Base-by-base conservation (phyloP, 1,140 invertebrate genomes). In the Tetragnatha versicolor region DNA sequence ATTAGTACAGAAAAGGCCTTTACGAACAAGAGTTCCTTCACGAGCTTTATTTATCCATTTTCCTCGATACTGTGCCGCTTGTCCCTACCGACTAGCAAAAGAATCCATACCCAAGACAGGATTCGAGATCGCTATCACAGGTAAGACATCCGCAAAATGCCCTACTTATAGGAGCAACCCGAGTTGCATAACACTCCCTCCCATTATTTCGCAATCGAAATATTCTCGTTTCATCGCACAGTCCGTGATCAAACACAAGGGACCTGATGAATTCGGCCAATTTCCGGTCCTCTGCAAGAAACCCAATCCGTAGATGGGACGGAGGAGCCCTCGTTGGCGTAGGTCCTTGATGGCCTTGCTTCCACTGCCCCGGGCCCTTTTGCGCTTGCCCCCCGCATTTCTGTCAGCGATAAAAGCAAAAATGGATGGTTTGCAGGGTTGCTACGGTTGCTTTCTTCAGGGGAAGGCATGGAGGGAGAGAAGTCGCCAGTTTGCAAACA, bases 361-460 rank as follows among this genome's bases (percentile, higher is more conserved):
- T 3, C 20, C 0, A 20, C 27, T 45, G 3, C 35, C 60, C 35
- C 6, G 25, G 63, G 25, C 22, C 27, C 2, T 14, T 49, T 47
- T 17, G 1, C 0, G 12, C 4, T 51, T 51, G 37, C 51, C 37
- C 25, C 35, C 25, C 69, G 51, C 33, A 22, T 73, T 29, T n/a
- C 53, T 42, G 69, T 73, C 69, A 60, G 17, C 53, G 69, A 60
- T 60, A 73, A 58, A 60, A 60, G 69, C 22, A 73, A 45, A 55
- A 73, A 73, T 60, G 37, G 35, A 73, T 73, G 22, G 53, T 25
- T 22, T 29, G 9, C 27, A 73, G 69, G 69, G 69, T 73, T 73
- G 69, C 69, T n/a, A n/a, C n/a, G 60, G 10, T 12, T 47, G 42
- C 20, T 22, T 42, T 42, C 6, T 39, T 12, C 1, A 25, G 14